Base-by-base conservation (phyloP, 2,113 vertebrate genomes). In the Centropus bengalensis region DNA sequence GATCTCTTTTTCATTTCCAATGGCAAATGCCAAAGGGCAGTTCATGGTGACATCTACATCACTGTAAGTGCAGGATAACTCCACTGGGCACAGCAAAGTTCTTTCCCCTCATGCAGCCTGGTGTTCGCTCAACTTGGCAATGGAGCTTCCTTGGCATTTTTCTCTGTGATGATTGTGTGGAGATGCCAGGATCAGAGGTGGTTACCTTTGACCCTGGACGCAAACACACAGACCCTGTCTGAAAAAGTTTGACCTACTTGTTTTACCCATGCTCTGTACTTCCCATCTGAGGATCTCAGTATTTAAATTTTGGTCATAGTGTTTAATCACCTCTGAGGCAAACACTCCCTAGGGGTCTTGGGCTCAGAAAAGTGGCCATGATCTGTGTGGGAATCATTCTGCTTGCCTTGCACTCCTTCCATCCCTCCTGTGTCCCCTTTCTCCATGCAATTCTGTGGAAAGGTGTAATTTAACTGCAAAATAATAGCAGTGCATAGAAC, bases 241-340 rank as follows among this genome's bases (percentile, higher is more conserved):
- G n/a, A 16, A 54, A 18, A 19, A 58, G 19, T 47, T 20, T 77
- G 33, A 9, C 28, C 30, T 28, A 2, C 12, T 54, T 0, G 0
- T 55, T 93, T 76, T 60, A 76, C 38, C 32, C 8, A 7, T 6
- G 6, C 22, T 52, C 32, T 55, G 8, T 47, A 27, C 23, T 85
- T n/a, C 52, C 15, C 38, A 7, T 9, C 20, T 21, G 26, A 44
- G 77, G 14, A 47, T 71, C 67, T 78, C 30, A 33, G 12, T 23
- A 32, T 52, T 12, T 32, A 45, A 58, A 38, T 20, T 9, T 27
- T 1, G 0, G 5, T 70, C 21, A 5, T 2, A 16, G 28, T 62
- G 14, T 59, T 30, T 21, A 20, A 62, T 14, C 5, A 15, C 9
- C 45, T 66, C 54, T 3, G 30, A 62, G 68, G 9, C 30, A 69